A percentile compares a stretch with the other conserved stretches of the same genome.
phyloP scores from a whole-genome alignment of 2,797 vertebrate species.

The Galaxias olidus region DNA sequence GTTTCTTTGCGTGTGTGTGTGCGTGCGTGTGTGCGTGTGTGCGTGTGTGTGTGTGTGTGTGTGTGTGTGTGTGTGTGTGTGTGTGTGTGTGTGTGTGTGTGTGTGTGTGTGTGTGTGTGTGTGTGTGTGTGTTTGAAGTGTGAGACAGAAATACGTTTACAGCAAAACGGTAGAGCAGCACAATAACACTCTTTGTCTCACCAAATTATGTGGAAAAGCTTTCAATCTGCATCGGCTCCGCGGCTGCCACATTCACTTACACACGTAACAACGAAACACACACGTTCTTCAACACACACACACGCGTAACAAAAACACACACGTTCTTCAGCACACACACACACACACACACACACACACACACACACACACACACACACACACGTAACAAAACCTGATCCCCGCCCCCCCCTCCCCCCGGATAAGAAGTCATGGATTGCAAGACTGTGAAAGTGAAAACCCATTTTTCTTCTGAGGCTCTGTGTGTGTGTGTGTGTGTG shows the following conservation, averaged over 20 bases:
- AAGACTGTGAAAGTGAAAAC: conserved; percentile 33
- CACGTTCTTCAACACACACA: neutral
- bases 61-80: conserved; percentile 1
- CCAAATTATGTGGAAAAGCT: conserved; percentile 56
- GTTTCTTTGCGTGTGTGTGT: too few species aligned
- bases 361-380: conserved; percentile 19
- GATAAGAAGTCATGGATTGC: conserved; percentile 44
- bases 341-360: conserved; percentile 23
- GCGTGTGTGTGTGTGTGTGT: conserved; percentile 2
- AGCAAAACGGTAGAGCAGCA: conserved; percentile 53
- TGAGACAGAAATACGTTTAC: conserved; percentile 42
- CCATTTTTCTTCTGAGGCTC: conserved; percentile 17
- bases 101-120: neutral
- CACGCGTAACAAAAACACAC: neutral
- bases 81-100: conserved; percentile 18
- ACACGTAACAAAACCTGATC: conserved; percentile 44
- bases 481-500: conserved; percentile 1
- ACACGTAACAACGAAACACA: conserved; percentile 14
- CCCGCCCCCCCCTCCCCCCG: too few species aligned
- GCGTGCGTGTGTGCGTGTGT: too few species aligned
- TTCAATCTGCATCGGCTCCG: conserved; percentile 43
- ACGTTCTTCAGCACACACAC: conserved; percentile 3
- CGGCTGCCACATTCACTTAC: neutral
- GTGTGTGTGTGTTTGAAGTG: conserved; percentile 28
- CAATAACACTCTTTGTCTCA: conserved; percentile 60